Conservation (phyloP, 2,797 vertebrate genomes). For the Catharus ustulatus region DNA sequence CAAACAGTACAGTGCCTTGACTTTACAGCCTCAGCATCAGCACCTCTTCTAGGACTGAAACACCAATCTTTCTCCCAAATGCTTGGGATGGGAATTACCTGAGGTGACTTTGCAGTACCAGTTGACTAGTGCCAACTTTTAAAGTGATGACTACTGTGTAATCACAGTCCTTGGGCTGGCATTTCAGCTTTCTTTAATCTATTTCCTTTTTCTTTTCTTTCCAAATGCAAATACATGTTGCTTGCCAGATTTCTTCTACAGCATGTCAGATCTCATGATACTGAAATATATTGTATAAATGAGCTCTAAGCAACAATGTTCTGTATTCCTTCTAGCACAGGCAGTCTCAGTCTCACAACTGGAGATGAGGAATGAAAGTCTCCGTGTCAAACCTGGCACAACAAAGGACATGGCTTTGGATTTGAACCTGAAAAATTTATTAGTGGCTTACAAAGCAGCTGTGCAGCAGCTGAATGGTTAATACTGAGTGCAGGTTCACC, state of each 20-base stretch:
- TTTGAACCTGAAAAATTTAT: background rate
- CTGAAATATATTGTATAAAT: background rate
- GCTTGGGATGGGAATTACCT: slow-evolving; percentile 20
- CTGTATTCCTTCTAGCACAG: background rate
- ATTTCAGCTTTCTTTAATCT: slow-evolving; percentile 12
- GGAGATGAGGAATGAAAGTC: background rate
- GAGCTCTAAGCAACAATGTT: background rate
- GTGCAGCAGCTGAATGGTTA: background rate
- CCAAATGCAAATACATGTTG: slow-evolving; percentile 18
- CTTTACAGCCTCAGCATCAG: slow-evolving; percentile 5
- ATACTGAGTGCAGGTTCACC: background rate
- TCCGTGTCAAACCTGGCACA: background rate
- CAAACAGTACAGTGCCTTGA: background rate
- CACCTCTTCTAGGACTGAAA: background rate
- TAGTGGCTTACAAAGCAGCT: background rate
- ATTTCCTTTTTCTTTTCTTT: slow-evolving; percentile 27
- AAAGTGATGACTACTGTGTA: slow-evolving; percentile 19
- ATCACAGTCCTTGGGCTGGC: background rate
- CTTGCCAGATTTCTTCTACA: slow-evolving; percentile 25
- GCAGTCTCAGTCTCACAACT: background rate
- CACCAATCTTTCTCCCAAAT: background rate
- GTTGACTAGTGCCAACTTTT: slow-evolving; percentile 4
- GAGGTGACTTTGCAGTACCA: slow-evolving; percentile 18
- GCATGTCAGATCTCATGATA: background rate
- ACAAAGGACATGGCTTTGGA: background rate